Base-by-base conservation (phyloP, 2,113 vertebrate genomes). In the Blennius ocellaris region DNA sequence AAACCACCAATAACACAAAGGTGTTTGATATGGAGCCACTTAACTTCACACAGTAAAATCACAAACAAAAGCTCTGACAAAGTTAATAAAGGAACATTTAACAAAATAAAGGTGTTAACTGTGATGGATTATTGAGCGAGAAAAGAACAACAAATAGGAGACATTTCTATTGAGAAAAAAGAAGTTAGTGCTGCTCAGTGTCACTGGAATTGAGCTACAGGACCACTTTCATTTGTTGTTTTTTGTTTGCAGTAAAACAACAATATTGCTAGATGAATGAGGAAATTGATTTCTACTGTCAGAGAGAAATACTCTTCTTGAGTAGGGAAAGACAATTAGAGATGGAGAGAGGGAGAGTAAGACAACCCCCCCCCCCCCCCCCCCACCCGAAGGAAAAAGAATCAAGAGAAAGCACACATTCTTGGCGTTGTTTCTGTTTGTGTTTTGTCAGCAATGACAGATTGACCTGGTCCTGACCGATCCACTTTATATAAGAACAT, bases 271-370 rank as follows among this genome's bases (percentile, higher is more conserved):
- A 64, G 76, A 87, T 84, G 63, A 82, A 83, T 83, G 55, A 75
- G 69, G 48, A 56, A 79, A 83, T 80, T 83, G 81, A 89, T 89
- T 90, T 75, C 15, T 39, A 68, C 30, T 79, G 76, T 81, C 57
- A 39, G 36, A 11, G 15, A 73, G 39, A 83, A 85, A 82, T 64
- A 45, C 73, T 40, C 80, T 71, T 65, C 68, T 65, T 64, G 53
- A 63, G 36, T 14, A 59, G 36, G 17, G 14, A 38, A 59, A 41
- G 21, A 4, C 54, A 45, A 73, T 76, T 75, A 43, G 36, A 73
- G 37, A 66, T 44, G 10, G 37, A 9, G 16, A 39, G 45, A 80
- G 44, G 7, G 12, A 54, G 14, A 8, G 17, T 3, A 17, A 41
- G 17, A 57, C 39, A 37, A 67, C 21, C 21, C 21, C 21, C 21